Evolutionary conservation across 2,113 vertebrate genomes (phyloP), one percentile per base, ranked within the genome.

Genomic region (Sialia sialis): DNA sequence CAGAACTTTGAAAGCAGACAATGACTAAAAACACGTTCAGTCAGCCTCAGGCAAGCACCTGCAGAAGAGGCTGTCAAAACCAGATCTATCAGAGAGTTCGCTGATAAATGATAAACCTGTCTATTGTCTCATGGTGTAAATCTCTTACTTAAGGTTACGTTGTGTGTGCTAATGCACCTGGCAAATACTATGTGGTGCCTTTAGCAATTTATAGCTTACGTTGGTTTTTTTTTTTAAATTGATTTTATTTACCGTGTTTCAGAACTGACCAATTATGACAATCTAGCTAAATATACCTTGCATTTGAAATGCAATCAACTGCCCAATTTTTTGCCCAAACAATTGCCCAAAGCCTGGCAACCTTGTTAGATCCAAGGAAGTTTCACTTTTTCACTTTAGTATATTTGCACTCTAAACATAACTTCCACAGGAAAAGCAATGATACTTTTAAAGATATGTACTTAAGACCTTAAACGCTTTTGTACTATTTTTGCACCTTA

Each of bases 11-110:
- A 77, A 74, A 76, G 75, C n/a, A 72, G 58, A 92, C 3, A 2
- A 84, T 54, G 56, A 89, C 44, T 79, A 17, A 81, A 95, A 91
- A 49, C 70, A 72, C 20, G 41, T 75, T 90, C 39, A 46, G 58
- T 21, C 62, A 55, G 88, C 95, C 91, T 64, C 56, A 90, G 94
- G 94, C 87, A 92, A 81, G 70, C 91, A 94, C 70, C 84, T 96
- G 94, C 93, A 95, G 81, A 93, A 77, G 55, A 83, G 48, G 63
- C 58, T 87, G 77, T 95, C 94, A 94, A 76, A 95, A 94, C 1
- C 23, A 87, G 74, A 87, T 62, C 54, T 77, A 73, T 79, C 70
- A 70, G 48, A 73, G 68, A 74, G 60, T 34, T 55, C 41, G 58
- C 75, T 93, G 49, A 74, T 69, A 83, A 77, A 83, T 67, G 18